Evolutionary conservation across 2,113 vertebrate species (phyloP).

Genomic region (Salvator merianae): DNA sequence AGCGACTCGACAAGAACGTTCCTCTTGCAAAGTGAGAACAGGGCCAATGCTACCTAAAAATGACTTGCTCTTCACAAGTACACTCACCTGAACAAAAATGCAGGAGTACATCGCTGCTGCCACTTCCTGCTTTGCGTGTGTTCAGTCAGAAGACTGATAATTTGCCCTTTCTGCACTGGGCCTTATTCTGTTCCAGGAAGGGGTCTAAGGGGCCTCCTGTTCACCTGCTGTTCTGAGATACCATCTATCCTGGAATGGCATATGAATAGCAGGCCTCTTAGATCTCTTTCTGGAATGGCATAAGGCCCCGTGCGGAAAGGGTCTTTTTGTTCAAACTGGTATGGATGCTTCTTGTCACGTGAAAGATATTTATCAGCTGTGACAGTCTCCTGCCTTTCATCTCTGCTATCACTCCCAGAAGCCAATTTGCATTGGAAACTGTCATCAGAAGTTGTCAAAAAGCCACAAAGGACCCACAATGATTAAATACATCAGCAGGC

Average conservation of each 20-base stretch:
- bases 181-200: too few relatives aligned
- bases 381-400: constrained; percentile 28
- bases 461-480: background rate
- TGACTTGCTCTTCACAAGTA: constrained; percentile 34
- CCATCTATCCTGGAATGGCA: too few relatives aligned
- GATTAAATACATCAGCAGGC: background rate
- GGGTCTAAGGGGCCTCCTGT: too few relatives aligned
- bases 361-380: constrained; percentile 37
- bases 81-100: constrained; percentile 20
- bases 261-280: too few relatives aligned
- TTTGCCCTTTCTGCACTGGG: too few relatives aligned
- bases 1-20: too few relatives aligned
- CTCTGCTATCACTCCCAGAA: constrained; percentile 18
- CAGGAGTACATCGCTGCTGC: constrained; percentile 22
- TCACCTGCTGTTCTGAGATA: too few relatives aligned
- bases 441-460: background rate
- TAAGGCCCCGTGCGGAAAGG: too few relatives aligned
- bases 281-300: too few relatives aligned
- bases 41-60: background rate
- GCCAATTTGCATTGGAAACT: background rate
- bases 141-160: constrained; percentile 45
- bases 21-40: too few relatives aligned
- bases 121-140: constrained; percentile 22
- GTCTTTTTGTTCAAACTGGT: constrained; percentile 46
- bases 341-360: constrained; percentile 12